These are phyloP conservation scores for Watsonalla cultraria DNA, from an alignment of 2,888 invertebrate species.

Conservation along the genomic window DNA sequence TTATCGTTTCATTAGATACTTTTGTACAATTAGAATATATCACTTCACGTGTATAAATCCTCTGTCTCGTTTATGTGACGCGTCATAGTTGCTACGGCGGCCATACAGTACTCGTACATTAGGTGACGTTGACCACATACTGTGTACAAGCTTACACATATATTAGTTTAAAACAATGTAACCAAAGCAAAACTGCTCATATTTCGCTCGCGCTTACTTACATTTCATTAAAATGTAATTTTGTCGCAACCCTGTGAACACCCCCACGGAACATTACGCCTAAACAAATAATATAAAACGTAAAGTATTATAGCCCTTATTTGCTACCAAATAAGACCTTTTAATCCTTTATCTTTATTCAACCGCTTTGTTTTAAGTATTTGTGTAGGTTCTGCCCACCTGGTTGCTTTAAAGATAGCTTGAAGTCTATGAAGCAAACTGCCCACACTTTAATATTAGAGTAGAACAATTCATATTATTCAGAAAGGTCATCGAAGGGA, in stretches of 20 bases:
- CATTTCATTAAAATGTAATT: background rate
- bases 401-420: constrained; percentile 9
- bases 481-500: no score
- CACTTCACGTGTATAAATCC: no score
- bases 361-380: constrained; percentile 32
- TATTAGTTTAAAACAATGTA: no score
- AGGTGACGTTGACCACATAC: no score
- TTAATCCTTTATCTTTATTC: constrained; percentile 22
- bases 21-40: no score
- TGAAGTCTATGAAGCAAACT: constrained; percentile 22
- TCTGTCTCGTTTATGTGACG: no score
- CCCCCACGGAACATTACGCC: constrained; percentile 5
- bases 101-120: no score
- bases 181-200: background rate
- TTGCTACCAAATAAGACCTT: constrained; percentile 33
- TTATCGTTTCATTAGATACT: no score
- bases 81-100: no score
- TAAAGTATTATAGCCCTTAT: constrained; percentile 21
- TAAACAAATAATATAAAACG: constrained; percentile 19
- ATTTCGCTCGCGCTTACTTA: background rate
- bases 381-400: constrained; percentile 32
- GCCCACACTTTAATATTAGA: constrained; percentile 10
- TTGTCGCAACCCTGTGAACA: background rate
- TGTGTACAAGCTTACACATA: no score
- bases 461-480: constrained; percentile 12